Evolutionary conservation across 1,140 invertebrate species (phyloP).

Genomic region (Stenopsyche tienmushanensis): DNA sequence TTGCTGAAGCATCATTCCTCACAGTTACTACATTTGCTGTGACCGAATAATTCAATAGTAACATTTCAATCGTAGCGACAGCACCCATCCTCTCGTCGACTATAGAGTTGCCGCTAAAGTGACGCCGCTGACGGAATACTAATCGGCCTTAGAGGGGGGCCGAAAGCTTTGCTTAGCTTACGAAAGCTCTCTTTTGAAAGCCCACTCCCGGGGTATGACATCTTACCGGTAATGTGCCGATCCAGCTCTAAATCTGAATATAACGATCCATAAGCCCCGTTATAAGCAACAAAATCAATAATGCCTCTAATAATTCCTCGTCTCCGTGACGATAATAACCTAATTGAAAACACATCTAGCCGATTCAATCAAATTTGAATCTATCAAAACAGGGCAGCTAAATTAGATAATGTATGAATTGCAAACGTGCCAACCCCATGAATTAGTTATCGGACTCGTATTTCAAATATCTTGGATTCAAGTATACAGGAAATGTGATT

Average conservation of each 20-base stretch:
- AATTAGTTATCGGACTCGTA: too few relatives aligned
- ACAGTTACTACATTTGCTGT: background rate
- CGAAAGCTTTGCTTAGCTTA: conserved; percentile 20
- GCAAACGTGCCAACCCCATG: too few relatives aligned
- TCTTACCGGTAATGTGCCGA: conserved; percentile 31
- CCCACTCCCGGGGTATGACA: conserved; percentile 23
- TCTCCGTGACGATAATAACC: background rate
- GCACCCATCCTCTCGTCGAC: too few relatives aligned
- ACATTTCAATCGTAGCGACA: background rate
- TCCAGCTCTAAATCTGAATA: conserved; percentile 19
- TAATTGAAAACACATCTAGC: background rate
- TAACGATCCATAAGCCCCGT: conserved; percentile 5
- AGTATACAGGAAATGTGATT: too few relatives aligned
- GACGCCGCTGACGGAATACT: conserved; percentile 22
- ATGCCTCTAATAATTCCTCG: background rate
- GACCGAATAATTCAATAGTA: conserved; percentile 25
- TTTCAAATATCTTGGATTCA: too few relatives aligned
- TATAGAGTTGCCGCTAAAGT: conserved; percentile 25
- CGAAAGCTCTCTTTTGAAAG: conserved; percentile 26
- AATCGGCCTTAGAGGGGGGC: conserved; percentile 9
- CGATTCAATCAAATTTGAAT: too few relatives aligned
- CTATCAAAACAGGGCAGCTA: too few relatives aligned
- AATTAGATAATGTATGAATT: too few relatives aligned
- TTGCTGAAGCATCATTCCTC: background rate
- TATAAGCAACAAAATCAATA: conserved; percentile 11